These are phyloP conservation scores for Tetramorium simillimum DNA, from an alignment of 1,140 invertebrate genomes.

Conservation along the genomic window DNA sequence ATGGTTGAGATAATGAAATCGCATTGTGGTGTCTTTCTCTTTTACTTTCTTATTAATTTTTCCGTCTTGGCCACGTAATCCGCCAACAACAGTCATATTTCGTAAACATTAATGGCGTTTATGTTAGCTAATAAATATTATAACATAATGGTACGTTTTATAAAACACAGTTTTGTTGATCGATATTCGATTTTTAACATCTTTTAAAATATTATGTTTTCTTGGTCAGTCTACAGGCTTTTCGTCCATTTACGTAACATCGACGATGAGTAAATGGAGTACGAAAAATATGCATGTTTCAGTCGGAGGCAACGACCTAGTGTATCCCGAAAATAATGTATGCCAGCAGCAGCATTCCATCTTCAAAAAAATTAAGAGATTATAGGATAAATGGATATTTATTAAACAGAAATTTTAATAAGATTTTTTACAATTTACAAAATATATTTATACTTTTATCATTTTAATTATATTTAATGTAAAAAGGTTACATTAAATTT, in stretches of 20 bases:
- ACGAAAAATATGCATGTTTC: constrained; percentile 36
- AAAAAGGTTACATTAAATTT: not conserved
- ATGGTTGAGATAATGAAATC: not conserved
- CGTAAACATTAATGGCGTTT: not conserved
- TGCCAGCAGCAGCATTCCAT: not conserved
- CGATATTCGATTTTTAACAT: not conserved
- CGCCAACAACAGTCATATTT: not conserved
- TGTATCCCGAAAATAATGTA: constrained; percentile 36
- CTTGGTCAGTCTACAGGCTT: not conserved
- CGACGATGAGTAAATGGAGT: constrained; percentile 26
- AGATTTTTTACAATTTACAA: not conserved
- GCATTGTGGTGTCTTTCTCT: not conserved
- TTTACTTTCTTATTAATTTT: constrained; percentile 9
- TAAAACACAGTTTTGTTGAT: not conserved
- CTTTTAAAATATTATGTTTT: constrained; percentile 19
- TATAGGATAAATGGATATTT: not conserved
- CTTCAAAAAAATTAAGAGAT: not conserved
- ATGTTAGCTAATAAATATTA: not conserved
- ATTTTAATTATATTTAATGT: not conserved
- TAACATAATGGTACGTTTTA: not conserved
- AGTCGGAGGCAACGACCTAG: constrained; percentile 19
- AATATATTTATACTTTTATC: not conserved
- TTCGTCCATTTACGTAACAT: constrained; percentile 7
- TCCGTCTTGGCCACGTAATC: not conserved
- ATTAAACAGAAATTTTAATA: not conserved